Evolutionary conservation across 92 coral and sea anemone species (phyloP), one percentile per base, ranked within the genome.

Genomic region (Palythoa caribaeorum): DNA sequence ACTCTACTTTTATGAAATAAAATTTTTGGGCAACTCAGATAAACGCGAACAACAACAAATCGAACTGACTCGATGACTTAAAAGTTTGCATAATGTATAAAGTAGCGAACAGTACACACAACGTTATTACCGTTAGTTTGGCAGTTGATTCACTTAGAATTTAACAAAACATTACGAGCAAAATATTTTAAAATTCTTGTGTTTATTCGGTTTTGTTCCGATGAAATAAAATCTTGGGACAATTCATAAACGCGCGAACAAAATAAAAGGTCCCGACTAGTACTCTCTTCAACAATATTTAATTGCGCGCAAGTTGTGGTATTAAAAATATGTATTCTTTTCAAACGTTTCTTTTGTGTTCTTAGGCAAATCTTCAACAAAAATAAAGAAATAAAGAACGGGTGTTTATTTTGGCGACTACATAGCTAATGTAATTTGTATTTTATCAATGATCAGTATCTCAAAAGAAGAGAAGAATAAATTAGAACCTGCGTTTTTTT

Each of bases 1-100:
- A 53, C 83, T 53, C 11, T 53, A 2, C 20, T 77, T 77, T 77
- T 77, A 77, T 77, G 0, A 55, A 77, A 77, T 77, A 77, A 77
- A 54, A 54, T 77, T 54, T 77, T 77, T 77, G 68, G 83, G 69
- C 83, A 28, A 77, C 35, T 54, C 70, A 54, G n/a, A 36, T 52
- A 11, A 3, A 47, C 81, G 81, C 44, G 1, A 1, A 51, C 68
- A 17, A 73, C 39, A 73, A 73, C 54, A 2, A 73, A 73, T 10
- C 36, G 39, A 14, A 53, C 52, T 15, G 54, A 63, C 70, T 63
- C 70, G 70, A 19, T 63, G 70, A 63, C 36, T 17, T 9, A 63
- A 63, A n/a, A 63, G n/a, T 63, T 63, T n/a, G 36, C 70, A 9
- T 63, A 63, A 63, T 63, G 21, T 44, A 44, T 63, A 3, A n/a